These are phyloP conservation scores for Coremacera marginata DNA, from an alignment of 2,888 invertebrate genomes.

Conservation along the genomic window DNA sequence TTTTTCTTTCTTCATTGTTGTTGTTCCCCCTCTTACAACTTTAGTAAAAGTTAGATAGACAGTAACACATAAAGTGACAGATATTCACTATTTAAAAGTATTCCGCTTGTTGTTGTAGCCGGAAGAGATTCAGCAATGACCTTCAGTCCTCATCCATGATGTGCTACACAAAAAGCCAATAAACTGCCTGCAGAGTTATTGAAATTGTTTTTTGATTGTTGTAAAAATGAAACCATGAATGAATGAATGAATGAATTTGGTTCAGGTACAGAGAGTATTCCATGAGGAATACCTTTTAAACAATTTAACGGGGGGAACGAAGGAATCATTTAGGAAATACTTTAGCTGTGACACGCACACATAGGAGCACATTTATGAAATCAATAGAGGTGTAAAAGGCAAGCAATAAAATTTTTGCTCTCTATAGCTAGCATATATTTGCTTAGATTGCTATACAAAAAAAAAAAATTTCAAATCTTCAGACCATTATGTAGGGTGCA, in stretches of 20 bases:
- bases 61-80: conserved; percentile 1
- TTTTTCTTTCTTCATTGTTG: too few species aligned
- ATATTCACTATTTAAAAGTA: conserved; percentile 1
- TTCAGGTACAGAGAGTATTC: conserved; percentile 35
- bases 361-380: conserved; percentile 21
- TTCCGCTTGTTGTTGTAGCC: background rate
- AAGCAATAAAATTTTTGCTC: background rate
- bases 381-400: conserved; percentile 36
- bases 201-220: conserved; percentile 41
- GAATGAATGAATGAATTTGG: conserved; percentile 30
- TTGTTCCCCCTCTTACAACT: background rate
- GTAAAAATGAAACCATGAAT: conserved; percentile 32
- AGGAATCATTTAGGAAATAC: background rate
- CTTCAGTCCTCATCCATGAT: background rate
- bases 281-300: conserved; percentile 40
- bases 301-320: background rate
- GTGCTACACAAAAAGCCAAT: conserved; percentile 32
- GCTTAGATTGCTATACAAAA: conserved; percentile 5
- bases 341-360: background rate
- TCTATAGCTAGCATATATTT: background rate
- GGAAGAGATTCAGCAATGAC: background rate
- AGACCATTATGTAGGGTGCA: background rate
- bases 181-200: conserved; percentile 47
- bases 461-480: background rate
- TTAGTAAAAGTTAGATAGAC: conserved; percentile 5